Evolutionary conservation across 1,140 invertebrate genomes (phyloP).

Genomic region (Tetramorium simillimum): DNA sequence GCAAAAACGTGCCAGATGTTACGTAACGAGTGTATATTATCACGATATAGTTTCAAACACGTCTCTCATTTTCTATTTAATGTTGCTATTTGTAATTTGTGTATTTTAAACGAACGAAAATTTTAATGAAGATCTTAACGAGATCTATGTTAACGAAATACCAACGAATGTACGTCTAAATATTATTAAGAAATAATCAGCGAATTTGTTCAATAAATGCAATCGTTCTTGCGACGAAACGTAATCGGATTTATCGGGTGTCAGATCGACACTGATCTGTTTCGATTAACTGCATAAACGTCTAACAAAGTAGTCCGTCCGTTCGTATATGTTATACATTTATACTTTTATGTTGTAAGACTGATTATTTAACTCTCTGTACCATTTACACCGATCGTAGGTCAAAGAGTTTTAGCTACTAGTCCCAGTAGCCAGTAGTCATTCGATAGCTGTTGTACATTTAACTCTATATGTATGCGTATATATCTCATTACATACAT

Average conservation of each 20-base stretch:
- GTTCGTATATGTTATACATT: slow-evolving; percentile 26
- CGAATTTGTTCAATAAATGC: neutral
- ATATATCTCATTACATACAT: neutral
- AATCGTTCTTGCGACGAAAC: neutral
- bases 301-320: slow-evolving; percentile 43
- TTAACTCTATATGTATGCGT: neutral
- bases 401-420: slow-evolving; percentile 30
- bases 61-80: neutral
- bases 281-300: neutral
- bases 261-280: neutral
- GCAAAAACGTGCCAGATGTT: neutral
- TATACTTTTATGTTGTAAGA: slow-evolving; percentile 50
- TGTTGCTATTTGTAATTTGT: neutral
- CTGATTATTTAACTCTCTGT: slow-evolving; percentile 43
- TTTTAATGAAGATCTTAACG: neutral
- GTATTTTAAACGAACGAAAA: neutral
- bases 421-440: slow-evolving; percentile 38
- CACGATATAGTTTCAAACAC: neutral
- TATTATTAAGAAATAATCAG: neutral
- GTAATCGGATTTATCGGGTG: neutral
- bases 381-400: slow-evolving; percentile 30
- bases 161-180: slow-evolving; percentile 7
- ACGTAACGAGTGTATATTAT: neutral
- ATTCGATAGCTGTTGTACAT: slow-evolving; percentile 28
- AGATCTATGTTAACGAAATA: neutral